Conservation (phyloP, 2,888 invertebrate genomes). For the Alloplasta piceator region DNA sequence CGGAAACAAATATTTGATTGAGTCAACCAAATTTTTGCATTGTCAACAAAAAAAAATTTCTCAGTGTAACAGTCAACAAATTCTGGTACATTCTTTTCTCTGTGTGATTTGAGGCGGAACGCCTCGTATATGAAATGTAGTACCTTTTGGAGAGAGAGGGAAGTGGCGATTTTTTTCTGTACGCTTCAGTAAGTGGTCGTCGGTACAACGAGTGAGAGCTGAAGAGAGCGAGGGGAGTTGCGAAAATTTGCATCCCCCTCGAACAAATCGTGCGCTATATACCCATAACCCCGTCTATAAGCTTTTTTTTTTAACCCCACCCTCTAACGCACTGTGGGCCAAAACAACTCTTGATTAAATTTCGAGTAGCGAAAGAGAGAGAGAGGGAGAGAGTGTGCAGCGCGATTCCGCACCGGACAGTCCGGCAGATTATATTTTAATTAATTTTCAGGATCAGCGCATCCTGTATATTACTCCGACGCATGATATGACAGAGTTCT, state of each 20-base stretch:
- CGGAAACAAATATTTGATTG: too few species aligned
- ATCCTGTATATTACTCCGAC: slow-evolving; percentile 20
- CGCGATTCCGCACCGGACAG: slow-evolving; percentile 11
- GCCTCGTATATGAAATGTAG: too few species aligned
- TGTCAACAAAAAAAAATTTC: too few species aligned
- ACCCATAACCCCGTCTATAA: slow-evolving; percentile 15
- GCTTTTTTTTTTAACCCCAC: slow-evolving; percentile 10
- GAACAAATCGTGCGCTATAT: slow-evolving; percentile 2
- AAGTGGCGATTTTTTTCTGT: slow-evolving; percentile 5
- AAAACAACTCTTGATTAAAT: slow-evolving; percentile 64
- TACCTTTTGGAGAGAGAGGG: background rate
- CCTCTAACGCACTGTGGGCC: slow-evolving; percentile 20
- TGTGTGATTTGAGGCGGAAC: background rate
- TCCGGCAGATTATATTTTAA: slow-evolving; percentile 61
- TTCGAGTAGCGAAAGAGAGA: slow-evolving; percentile 41
- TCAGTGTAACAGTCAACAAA: too few species aligned
- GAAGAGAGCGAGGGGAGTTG: background rate
- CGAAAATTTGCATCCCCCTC: slow-evolving; percentile 48
- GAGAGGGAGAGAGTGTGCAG: background rate
- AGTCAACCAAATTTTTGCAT: too few species aligned
- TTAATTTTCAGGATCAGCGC: slow-evolving; percentile 57
- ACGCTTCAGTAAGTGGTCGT: slow-evolving; percentile 12
- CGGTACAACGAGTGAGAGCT: slow-evolving; percentile 22
- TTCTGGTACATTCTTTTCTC: too few species aligned
- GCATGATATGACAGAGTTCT: slow-evolving; percentile 45